These are phyloP conservation scores for Entomyzon cyanotis DNA, from an alignment of 2,113 vertebrate genomes.

Conservation along the genomic window DNA sequence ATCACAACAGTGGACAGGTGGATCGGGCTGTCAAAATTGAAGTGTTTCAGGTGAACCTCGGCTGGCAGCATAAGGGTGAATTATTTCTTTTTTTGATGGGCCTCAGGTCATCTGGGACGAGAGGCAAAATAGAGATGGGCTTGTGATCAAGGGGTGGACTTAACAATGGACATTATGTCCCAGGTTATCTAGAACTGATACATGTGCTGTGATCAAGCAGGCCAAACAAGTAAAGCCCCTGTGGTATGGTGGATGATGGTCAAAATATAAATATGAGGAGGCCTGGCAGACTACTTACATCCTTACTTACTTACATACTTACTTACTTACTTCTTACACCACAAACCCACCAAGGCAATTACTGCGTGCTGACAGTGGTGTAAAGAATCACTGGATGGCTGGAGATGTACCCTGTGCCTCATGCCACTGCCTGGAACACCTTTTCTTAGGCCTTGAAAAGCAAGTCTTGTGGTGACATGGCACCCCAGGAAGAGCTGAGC, in stretches of 20 bases:
- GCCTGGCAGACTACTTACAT: background rate
- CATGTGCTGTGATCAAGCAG: background rate
- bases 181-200: background rate
- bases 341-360: background rate
- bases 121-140: background rate
- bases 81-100: background rate
- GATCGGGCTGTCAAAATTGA: background rate
- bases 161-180: background rate
- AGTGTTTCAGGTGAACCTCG: background rate
- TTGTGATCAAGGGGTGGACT: background rate
- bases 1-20: no score
- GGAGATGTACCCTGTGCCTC: background rate
- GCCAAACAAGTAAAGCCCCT: background rate
- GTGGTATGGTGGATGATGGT: background rate
- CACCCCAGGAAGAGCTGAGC: background rate
- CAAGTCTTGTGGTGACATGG: no score
- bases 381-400: background rate
- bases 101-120: background rate
- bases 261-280: background rate
- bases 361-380: background rate
- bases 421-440: background rate
- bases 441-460: background rate
- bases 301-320: no score
- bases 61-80: background rate
- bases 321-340: no score